These are phyloP conservation scores for Genyomyrus donnyi DNA, from an alignment of 2,113 vertebrate genomes.

Conservation along the genomic window DNA sequence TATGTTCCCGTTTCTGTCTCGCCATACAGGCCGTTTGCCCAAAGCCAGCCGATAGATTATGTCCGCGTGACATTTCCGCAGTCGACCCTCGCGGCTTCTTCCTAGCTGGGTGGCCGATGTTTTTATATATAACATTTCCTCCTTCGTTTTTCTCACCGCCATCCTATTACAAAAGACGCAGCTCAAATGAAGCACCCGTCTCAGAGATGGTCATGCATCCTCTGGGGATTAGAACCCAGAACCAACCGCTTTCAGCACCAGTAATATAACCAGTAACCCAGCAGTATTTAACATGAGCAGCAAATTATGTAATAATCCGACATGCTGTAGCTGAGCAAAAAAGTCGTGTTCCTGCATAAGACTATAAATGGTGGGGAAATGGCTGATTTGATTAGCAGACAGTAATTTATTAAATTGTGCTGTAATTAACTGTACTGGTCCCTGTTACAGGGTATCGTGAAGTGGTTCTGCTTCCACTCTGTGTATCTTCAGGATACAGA, in stretches of 20 bases:
- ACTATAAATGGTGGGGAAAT: background rate
- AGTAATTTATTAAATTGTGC: background rate
- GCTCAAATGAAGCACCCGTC: background rate
- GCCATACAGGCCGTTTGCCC: background rate
- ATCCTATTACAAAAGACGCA: background rate
- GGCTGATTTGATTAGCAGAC: background rate
- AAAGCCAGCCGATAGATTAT: background rate
- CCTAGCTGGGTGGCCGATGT: background rate
- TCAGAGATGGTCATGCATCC: background rate
- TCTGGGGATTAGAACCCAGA: background rate
- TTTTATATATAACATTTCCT: background rate
- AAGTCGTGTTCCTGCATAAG: background rate
- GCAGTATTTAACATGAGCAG: background rate
- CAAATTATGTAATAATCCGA: background rate
- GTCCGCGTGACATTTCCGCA: background rate
- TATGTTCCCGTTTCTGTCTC: background rate
- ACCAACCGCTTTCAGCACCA: background rate
- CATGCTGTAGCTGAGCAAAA: background rate
- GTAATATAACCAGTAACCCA: background rate
- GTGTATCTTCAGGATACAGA: background rate
- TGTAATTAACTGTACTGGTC: background rate
- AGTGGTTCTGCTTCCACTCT: background rate
- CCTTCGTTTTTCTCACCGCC: background rate
- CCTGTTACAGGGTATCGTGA: background rate
- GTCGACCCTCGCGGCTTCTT: background rate